A percentile compares a stretch with the other conserved stretches of the same genome.
These are phyloP conservation scores for Xiphophorus birchmanni DNA, from an alignment of 2,797 vertebrate species.

Conservation along the genomic window DNA sequence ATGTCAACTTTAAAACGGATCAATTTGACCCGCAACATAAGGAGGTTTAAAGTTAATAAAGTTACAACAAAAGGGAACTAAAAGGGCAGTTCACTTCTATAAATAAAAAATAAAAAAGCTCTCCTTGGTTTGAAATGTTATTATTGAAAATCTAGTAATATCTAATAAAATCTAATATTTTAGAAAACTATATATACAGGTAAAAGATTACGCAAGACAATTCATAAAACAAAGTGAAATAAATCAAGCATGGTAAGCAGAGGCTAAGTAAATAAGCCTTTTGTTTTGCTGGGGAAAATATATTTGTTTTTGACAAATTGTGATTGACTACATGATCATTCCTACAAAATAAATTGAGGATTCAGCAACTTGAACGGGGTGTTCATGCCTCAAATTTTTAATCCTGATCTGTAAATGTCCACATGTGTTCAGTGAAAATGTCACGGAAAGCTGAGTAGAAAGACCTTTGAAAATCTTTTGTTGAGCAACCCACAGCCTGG, in stretches of 20 bases:
- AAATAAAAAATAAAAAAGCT: not conserved
- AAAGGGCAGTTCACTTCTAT: not conserved
- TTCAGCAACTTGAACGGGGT: not conserved
- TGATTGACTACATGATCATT: not conserved
- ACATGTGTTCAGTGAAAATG: not conserved
- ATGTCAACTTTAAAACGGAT: too few relatives aligned
- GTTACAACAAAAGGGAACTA: not conserved
- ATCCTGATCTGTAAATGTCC: conserved; percentile 10
- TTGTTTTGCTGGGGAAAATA: not conserved
- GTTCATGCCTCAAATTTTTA: conserved; percentile 4
- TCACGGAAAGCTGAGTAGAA: not conserved
- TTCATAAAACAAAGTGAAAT: not conserved
- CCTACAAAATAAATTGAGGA: not conserved
- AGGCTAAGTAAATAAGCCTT: not conserved
- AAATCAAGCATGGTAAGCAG: not conserved
- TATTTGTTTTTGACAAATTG: conserved; percentile 6
- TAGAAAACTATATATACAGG: not conserved
- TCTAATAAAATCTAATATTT: not conserved
- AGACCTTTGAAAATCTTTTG: not conserved
- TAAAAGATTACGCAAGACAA: not conserved
- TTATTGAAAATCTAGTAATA: not conserved
- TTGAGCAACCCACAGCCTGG: not conserved
- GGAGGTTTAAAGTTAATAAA: not conserved
- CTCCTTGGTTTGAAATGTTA: not conserved
- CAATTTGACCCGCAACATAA: too few relatives aligned